Evolutionary conservation across 1,140 invertebrate genomes (phyloP), one percentile per base, ranked within the genome.

Genomic region (Drosophila guanche): DNA sequence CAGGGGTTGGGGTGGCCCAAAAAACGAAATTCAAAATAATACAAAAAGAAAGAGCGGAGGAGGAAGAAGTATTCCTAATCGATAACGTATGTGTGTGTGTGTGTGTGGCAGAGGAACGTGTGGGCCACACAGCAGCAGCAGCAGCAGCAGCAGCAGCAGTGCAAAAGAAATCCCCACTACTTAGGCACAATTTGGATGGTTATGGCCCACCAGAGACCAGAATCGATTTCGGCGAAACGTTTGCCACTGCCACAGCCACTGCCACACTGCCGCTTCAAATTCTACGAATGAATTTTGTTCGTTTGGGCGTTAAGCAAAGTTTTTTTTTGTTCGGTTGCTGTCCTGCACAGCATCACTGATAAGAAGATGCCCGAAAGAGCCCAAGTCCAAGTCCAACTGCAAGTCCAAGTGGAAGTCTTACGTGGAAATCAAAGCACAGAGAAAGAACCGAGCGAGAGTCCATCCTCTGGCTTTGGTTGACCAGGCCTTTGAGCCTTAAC

Each of bases 151-250:
- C 33, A 0, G 33, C 33, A 3, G 10, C 10, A 4, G 33, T 20
- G 16, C 16, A 37, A 10, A 29, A 20, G 53, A 56, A 69, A 69
- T 69, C 62, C 51, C 67, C 79, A 79, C 79, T 89, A 90, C 79
- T 90, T 90, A 90, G 88, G 66, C 88, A 76, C 89, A 90, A 90
- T 90, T 90, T 85, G 83, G 70, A 69, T 80, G 83, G 73, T 84
- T 88, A 90, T 88, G 84, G 77, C 76, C 85, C 88, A 85, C 88
- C 73, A 76, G 88, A 88, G 88, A 90, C 81, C 59, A 52, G 71
- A 86, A 86, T 86, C 77, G 81, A 86, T 86, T 86, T 85, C 81
- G 47, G 45, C 57, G 73, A 85, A 85, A 50, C 76, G 70, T 67
- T 76, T 57, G 54, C 62, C 41, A 25, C 27, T 29, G 27, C 27